phyloP scores from a whole-genome alignment of 2,888 invertebrate species.

The Colletes collaris region DNA sequence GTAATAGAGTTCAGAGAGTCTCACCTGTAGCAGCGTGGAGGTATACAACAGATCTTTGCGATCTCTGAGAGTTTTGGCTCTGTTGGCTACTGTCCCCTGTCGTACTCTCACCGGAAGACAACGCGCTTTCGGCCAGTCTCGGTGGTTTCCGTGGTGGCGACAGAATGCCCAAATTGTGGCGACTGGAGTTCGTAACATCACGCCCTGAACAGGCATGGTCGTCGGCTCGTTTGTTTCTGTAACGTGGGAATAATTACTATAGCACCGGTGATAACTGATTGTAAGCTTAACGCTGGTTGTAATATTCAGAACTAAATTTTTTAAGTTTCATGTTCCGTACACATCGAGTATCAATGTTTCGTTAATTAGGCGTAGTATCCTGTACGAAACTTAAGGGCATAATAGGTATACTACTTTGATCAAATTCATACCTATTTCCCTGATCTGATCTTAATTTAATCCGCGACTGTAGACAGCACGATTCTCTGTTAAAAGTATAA shows the following conservation, averaged over 20 bases:
- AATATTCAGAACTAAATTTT: no score
- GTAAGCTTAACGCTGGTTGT: no score
- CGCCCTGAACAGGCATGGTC: slow-evolving; percentile 76
- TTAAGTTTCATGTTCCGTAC: no score
- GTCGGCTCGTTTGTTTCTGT: slow-evolving; percentile 77
- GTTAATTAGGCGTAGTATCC: no score
- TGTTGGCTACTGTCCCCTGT: slow-evolving; percentile 88
- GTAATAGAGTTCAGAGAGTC: neutral
- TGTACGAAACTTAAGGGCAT: no score
- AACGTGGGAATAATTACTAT: slow-evolving; percentile 5
- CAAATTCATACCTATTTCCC: no score
- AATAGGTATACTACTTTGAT: no score
- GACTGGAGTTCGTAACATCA: slow-evolving; percentile 77
- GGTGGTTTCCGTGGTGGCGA: slow-evolving; percentile 78
- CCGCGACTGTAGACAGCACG: no score
- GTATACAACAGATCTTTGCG: slow-evolving; percentile 92
- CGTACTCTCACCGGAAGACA: slow-evolving; percentile 82
- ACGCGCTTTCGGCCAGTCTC: slow-evolving; percentile 79
- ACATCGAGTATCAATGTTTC: no score
- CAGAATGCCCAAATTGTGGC: slow-evolving; percentile 76
- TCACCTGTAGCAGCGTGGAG: slow-evolving; percentile 91
- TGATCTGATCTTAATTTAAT: no score
- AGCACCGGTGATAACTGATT: neutral
- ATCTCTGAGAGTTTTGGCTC: slow-evolving; percentile 83
- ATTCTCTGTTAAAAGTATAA: neutral